Evolutionary conservation across 2,888 invertebrate genomes (phyloP).

Genomic region (Prosopocoilus inquinatus): DNA sequence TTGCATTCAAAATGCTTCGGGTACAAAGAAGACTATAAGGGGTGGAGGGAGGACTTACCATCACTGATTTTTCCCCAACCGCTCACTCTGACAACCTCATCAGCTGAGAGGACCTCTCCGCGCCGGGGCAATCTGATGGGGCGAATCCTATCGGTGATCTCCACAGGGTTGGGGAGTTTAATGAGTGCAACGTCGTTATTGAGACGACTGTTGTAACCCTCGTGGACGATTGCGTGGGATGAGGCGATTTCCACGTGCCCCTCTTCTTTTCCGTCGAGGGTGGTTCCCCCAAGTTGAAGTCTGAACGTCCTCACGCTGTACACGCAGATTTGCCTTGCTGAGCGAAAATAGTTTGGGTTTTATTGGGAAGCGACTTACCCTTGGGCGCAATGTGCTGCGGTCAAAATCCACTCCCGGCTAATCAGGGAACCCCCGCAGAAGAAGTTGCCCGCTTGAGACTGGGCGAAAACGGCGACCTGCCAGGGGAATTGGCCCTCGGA

Average conservation of each 20-base stretch:
- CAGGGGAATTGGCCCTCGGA: conserved; percentile 35
- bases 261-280: not conserved
- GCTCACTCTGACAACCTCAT: conserved; percentile 23
- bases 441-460: not conserved
- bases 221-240: conserved; percentile 12
- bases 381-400: conserved; percentile 16
- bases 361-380: conserved; percentile 3
- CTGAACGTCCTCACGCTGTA: not conserved
- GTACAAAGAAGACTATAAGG: not conserved
- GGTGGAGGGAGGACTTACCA: not conserved
- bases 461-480: conserved; percentile 28
- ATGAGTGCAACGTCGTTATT: conserved; percentile 24
- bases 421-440: conserved; percentile 18
- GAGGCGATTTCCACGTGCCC: not conserved
- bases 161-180: conserved; percentile 10
- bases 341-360: too few species aligned
- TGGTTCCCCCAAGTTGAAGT: not conserved
- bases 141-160: conserved; percentile 18
- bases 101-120: conserved; percentile 19
- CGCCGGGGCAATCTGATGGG: conserved; percentile 21
- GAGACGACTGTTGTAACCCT: conserved; percentile 3
- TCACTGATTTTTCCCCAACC: conserved; percentile 32
- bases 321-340: not conserved
- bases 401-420: conserved; percentile 12
- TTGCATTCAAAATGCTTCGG: too few species aligned